Evolutionary conservation across 64 coral and sea anemone species (phyloP), one percentile per base, ranked within the genome.

Genomic region (Stichodactyla mertensii): DNA sequence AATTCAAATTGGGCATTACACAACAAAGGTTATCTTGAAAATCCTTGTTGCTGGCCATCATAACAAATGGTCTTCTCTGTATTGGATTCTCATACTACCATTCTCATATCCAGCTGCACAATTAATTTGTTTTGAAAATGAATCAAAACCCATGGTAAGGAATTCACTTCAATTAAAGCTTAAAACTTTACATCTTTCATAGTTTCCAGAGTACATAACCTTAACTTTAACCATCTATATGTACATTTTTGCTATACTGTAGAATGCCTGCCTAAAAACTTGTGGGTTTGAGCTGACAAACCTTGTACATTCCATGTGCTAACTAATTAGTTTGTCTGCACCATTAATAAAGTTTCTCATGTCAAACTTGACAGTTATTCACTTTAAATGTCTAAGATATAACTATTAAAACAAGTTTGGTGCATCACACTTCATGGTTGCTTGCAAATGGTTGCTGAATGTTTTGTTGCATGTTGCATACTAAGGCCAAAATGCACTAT

Each of bases 101-200:
- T 69, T 77, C 54, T 67, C 36, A 77, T 26, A 8, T 14, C 80
- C 54, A 10, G 23, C 79, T 56, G 55, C 61, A 5, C 18, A 55
- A 2, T 45, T 22, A 89, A 83, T 69, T 55, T 55, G 18, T 60
- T 59, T 27, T 16, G 82, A 59, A 59, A 59, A 84, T 7, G 4
- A 6, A 84, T 1, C 1, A 18, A 57, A 13, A 8, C 6, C 19
- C 57, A 26, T 60, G 57, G 22, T 54, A 13, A 5, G 9, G 55
- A 77, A 77, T 87, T n/a, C 69, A 15, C 23, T 54, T 88, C 26
- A 20, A 55, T 88, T 26, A 26, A 88, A 9, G 16, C 19, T 77
- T 22, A 56, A 26, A 16, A 58, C 77, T 80, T 88, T 88, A 22
- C 71, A 88, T 88, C 74, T 88, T 79, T 88, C 86, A 22, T 78